Base-by-base conservation (phyloP, 2,113 vertebrate species). In the Sceloporus tristichus region DNA sequence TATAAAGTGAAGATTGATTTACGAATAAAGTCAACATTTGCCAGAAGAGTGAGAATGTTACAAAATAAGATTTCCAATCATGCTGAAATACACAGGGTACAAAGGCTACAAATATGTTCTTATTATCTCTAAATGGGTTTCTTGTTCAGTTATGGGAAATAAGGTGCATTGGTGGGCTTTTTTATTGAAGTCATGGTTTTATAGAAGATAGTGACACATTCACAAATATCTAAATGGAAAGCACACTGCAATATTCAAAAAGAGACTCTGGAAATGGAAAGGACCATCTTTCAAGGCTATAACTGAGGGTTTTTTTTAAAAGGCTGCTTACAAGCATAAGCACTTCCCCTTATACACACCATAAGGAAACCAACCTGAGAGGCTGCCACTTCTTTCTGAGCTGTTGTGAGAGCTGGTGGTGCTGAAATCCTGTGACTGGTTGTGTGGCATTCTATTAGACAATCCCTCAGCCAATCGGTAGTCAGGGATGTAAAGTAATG, bases 401-500 rank as follows among this genome's bases (percentile, higher is more conserved):
- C 98, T 99, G 98, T 99, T 99, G 98, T 99, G 98, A 97, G 98
- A 99, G 98, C 99, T 99, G 98, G 98, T 99, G 97, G 98, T 99
- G 99, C 98, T 99, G 99, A 99, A 99, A 99, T 99, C 99, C 98
- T 99, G 98, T 98, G 99, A 99, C 98, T 99, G 99, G 98, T 99
- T 99, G 99, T 99, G 99, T 96, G 98, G 98, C 95, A 99, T 98
- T 99, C 98, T 99, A 99, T 98, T 99, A 98, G 98, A 99, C 98
- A 99, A 97, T 98, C 99, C 99, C 90, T 99, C 99, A 98, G 98
- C 98, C 98, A 99, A 98, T 96, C 99, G 99, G 98, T 99, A 99
- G 98, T 99, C 99, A 96, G 99, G 99, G 98, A 99, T 99, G 98
- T 99, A 99, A 99, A 99, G 98, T 97, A 99, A 98, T 97, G 99